Base-by-base conservation (phyloP, 2,888 invertebrate genomes). In the Atherix ibis region DNA sequence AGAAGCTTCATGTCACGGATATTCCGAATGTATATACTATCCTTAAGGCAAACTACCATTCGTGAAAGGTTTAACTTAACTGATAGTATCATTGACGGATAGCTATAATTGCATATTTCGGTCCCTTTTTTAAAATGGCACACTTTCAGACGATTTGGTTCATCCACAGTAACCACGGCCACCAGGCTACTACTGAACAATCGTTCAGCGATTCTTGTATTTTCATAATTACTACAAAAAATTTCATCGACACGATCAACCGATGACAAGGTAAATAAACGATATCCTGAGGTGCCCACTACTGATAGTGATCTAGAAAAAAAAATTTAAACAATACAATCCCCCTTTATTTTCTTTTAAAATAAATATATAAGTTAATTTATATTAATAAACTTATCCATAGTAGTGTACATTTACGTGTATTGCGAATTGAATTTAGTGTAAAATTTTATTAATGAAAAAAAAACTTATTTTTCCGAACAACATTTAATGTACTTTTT, bases 1-100 rank as follows among this genome's bases (percentile, higher is more conserved):
- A 60, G 46, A 27, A 58, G 51, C 44, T 57, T 56, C 61, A 61
- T 61, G 40, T 61, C 57, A 18, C 56, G 56, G 35, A 61, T 62
- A 39, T 61, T 58, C 28, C 62, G 62, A 35, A 61, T 59, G 43
- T 60, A 58, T 45, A 61, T 55, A 42, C 55, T 56, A 37, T 60
- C 53, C 19, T 51, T 52, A 27, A 44, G 32, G 31, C 42, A 59
- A 4, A 58, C 59, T 3, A 62, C 46, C 35, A 61, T 38, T 2
- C 59, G 54, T 18, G 49, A 48, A 3, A 61, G 58, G 46, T 62
- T 61, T 57, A 61, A 54, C 14, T 54, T 54, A 15, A 62, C 55
- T 32, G 54, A 54, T 18, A 59, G 42, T 2, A 61, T 60, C 28
- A 54, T 53, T 39, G 56, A 52, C 2, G 59, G 58, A 36, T 61